phyloP scores from a whole-genome alignment of 1,140 invertebrate genomes.

The Pseudomyrmex dendroicus region DNA sequence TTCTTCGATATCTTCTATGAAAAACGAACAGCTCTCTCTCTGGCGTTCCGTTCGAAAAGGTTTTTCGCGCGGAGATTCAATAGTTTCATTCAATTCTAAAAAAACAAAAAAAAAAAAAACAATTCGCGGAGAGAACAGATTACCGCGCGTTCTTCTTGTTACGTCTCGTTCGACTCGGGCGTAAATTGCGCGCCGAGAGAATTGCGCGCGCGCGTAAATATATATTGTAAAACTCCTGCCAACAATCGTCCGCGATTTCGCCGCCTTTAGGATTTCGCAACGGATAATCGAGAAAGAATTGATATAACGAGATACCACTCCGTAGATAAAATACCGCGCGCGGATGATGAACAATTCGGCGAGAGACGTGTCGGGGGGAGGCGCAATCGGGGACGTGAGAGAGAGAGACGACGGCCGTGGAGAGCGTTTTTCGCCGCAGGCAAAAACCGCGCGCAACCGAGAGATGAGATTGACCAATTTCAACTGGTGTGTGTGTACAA shows the following conservation, averaged over 20 bases:
- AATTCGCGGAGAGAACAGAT: too few relatives aligned
- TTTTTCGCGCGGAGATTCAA: too few relatives aligned
- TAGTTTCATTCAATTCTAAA: too few relatives aligned
- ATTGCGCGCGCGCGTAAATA: not conserved
- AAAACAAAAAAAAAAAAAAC: too few relatives aligned
- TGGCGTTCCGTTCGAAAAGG: too few relatives aligned
- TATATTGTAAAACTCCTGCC: conserved; percentile 24
- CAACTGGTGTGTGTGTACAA: conserved; percentile 40
- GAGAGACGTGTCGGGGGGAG: conserved; percentile 13
- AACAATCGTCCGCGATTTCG: not conserved
- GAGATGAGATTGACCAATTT: conserved; percentile 70
- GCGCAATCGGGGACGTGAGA: conserved; percentile 44
- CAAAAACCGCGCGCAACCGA: conserved; percentile 38
- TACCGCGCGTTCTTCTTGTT: not conserved
- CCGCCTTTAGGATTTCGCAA: conserved; percentile 56
- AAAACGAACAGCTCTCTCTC: too few relatives aligned
- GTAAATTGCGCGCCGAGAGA: not conserved
- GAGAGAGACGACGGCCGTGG: conserved; percentile 41
- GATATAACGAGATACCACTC: conserved; percentile 25
- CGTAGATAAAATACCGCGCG: not conserved
- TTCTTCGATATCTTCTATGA: too few relatives aligned
- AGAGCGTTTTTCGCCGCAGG: conserved; percentile 58
- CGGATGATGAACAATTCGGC: conserved; percentile 57
- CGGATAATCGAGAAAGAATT: conserved; percentile 51
- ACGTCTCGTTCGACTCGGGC: not conserved